Conservation (phyloP, 2,888 invertebrate genomes). For the Phanerotoma sp. region DNA sequence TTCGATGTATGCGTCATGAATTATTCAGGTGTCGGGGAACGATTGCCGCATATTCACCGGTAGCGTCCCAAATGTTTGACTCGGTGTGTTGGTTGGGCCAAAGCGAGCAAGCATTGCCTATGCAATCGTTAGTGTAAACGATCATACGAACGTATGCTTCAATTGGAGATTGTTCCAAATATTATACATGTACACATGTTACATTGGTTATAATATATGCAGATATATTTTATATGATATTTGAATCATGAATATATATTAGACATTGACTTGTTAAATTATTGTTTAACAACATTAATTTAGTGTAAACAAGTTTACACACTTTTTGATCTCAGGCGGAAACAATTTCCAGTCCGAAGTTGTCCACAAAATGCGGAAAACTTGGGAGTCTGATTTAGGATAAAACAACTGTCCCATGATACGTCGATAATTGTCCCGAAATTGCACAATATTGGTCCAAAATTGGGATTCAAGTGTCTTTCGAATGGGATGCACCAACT, state of each 20-base stretch:
- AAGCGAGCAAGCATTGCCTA: slow-evolving; percentile 7
- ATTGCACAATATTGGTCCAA: no score
- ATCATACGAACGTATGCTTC: slow-evolving; percentile 9
- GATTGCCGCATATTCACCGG: slow-evolving; percentile 39
- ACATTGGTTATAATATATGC: background rate
- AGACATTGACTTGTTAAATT: no score
- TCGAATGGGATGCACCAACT: no score
- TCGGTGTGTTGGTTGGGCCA: slow-evolving; percentile 25
- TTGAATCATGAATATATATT: background rate
- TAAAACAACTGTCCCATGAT: no score
- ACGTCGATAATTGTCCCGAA: no score
- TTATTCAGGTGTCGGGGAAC: slow-evolving; percentile 36
- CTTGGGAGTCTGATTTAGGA: no score
- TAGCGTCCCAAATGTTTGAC: slow-evolving; percentile 39
- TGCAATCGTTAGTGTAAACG: slow-evolving; percentile 13
- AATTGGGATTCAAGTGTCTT: no score
- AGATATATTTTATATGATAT: background rate
- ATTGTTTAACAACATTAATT: no score
- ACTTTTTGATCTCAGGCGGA: no score
- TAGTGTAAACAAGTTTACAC: background rate
- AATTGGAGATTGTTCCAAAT: slow-evolving; percentile 9
- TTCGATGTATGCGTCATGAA: slow-evolving; percentile 37
- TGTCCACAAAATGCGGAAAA: no score
- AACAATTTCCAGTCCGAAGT: no score
- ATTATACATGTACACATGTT: background rate